Conservation (phyloP, 1,140 invertebrate genomes). For the Caerostris extrusa region DNA sequence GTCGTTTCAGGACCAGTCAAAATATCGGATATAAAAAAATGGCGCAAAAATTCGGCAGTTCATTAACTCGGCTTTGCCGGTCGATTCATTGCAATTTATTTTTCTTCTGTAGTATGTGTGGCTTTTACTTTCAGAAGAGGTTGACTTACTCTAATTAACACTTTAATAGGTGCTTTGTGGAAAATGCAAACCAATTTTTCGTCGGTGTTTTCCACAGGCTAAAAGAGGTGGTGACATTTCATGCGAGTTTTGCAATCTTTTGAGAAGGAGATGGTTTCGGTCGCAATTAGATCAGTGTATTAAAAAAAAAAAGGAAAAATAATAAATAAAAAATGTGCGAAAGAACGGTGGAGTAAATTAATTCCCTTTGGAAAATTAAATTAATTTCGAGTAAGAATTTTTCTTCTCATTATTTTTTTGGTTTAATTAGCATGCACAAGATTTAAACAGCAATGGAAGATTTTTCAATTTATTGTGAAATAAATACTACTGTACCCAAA, state of each 20-base stretch:
- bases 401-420: background rate
- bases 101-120: background rate
- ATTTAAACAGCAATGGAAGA: too few relatives aligned
- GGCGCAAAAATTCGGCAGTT: constrained; percentile 42
- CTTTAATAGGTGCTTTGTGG: constrained; percentile 50
- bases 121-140: background rate
- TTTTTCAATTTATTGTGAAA: too few relatives aligned
- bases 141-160: constrained; percentile 58
- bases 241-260: constrained; percentile 41
- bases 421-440: too few relatives aligned
- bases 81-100: constrained; percentile 30
- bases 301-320: background rate
- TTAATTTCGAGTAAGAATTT: background rate
- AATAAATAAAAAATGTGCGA: background rate
- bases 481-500: too few relatives aligned
- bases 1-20: constrained; percentile 33
- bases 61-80: constrained; percentile 54
- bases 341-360: background rate
- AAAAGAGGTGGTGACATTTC: constrained; percentile 57
- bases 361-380: constrained; percentile 31
- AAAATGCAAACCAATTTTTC: constrained; percentile 28
- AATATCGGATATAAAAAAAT: constrained; percentile 28
- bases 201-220: background rate
- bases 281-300: constrained; percentile 44
- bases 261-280: background rate